These are phyloP conservation scores for Dryadula phaetusa DNA, from an alignment of 2,888 invertebrate genomes.

Conservation along the genomic window DNA sequence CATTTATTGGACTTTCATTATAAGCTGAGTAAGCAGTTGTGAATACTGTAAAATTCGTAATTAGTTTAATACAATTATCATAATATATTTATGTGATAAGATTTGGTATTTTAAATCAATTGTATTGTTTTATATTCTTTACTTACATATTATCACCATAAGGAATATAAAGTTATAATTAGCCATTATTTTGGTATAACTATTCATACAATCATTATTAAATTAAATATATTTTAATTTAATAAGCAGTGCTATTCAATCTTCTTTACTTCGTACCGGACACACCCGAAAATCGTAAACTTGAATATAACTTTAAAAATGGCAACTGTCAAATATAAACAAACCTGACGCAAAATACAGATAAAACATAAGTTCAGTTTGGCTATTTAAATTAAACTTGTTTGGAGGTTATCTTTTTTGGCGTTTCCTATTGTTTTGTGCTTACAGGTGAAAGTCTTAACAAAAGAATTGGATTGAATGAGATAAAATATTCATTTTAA, in stretches of 20 bases:
- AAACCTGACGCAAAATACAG: slow-evolving; percentile 3
- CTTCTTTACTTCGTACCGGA: slow-evolving; percentile 18
- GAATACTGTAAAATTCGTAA: slow-evolving; percentile 5
- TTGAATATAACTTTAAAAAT: neutral
- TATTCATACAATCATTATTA: slow-evolving; percentile 9
- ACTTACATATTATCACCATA: slow-evolving; percentile 13
- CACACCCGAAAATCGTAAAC: slow-evolving; percentile 39
- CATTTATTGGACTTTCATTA: neutral
- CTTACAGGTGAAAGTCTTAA: no score
- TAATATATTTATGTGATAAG: neutral
- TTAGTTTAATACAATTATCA: neutral
- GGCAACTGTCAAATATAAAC: slow-evolving; percentile 21
- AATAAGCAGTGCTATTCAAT: neutral
- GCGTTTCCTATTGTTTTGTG: no score
- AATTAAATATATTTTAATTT: neutral
- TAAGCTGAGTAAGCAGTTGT: neutral
- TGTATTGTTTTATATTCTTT: neutral
- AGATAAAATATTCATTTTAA: no score
- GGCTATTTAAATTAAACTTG: no score
- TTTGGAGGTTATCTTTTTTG: no score
- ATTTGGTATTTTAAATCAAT: neutral
- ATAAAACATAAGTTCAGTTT: neutral
- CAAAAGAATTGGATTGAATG: no score
- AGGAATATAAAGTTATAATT: slow-evolving; percentile 13
- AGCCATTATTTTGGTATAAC: neutral